Evolutionary conservation across 2,113 vertebrate species (phyloP), one percentile per base, ranked within the genome.

Genomic region (Charadrius vociferus): DNA sequence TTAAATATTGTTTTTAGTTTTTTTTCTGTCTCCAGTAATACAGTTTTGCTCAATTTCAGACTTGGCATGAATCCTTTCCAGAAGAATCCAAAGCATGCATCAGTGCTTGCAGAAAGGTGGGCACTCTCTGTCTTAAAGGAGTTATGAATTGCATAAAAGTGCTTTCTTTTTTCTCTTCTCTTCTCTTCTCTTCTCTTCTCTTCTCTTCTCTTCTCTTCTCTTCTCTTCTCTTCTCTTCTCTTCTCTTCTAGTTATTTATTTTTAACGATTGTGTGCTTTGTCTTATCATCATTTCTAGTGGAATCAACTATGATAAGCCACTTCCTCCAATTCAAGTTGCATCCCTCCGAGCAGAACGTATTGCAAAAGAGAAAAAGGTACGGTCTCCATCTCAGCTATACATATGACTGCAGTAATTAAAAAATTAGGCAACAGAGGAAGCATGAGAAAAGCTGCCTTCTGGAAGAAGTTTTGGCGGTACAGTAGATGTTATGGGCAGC

Each of bases 41-140:
- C 24, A 66, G 5, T 87, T 88, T 56, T 93, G 14, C 61, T 97
- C 71, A 29, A 89, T 97, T 96, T 85, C 97, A 99, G 99, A 53
- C 98, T 99, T 43, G 99, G 99, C 75, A 99, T 99, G 99, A 99
- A 99, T 97, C 99, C 99, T 29, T 99, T 99, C 97, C 99, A 99
- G 98, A 99, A 99, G 98, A 99, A 99, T 95, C 99, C 99, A 63
- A 99, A 99, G 92, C 99, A 99, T 65, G 99, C 99, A 4, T 99
- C 99, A 0, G 99, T 99, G 75, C 98, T 99, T 72, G 97, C 99
- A 90, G 99, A 99, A 98, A 99, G 99, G 99, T 99, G 62, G 93
- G 96, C 14, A 6, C 19, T 67, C 17, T 55, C 20, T 34, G 2
- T 65, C 74, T 56, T 78, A 50, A 74, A 53, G 39, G 34, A 63